A percentile compares a stretch with the other conserved stretches of the same genome.
phyloP scores from a whole-genome alignment of 2,888 invertebrate genomes.

The Apoderus coryli region DNA sequence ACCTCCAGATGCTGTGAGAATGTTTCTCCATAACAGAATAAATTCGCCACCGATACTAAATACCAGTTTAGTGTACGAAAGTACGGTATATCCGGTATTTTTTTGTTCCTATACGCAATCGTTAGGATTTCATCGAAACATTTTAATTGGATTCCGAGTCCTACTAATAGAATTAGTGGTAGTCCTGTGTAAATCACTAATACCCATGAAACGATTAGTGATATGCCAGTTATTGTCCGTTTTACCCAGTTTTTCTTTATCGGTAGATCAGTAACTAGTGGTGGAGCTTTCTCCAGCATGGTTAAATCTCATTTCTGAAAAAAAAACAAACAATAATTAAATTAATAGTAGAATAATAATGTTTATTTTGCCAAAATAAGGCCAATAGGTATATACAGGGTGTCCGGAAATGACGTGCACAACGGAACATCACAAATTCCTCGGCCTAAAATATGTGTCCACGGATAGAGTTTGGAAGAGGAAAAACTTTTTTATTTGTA shows the following conservation, averaged over 20 bases:
- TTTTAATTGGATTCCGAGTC: constrained; percentile 90
- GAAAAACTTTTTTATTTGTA: too few species aligned
- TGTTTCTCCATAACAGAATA: constrained; percentile 97
- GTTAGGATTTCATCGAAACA: constrained; percentile 98
- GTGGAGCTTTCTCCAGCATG: neutral
- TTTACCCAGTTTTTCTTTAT: constrained; percentile 38
- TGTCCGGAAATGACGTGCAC: too few species aligned
- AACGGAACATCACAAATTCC: too few species aligned
- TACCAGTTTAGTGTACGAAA: constrained; percentile 89
- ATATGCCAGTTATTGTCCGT: constrained; percentile 82
- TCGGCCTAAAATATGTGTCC: too few species aligned
- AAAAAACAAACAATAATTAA: too few species aligned
- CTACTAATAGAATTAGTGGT: constrained; percentile 82
- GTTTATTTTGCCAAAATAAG: too few species aligned
- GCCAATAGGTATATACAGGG: too few species aligned
- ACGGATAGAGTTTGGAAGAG: too few species aligned
- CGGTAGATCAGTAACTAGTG: neutral
- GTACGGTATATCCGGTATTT: constrained; percentile 78
- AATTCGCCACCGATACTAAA: constrained; percentile 91
- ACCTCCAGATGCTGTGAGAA: constrained; percentile 61
- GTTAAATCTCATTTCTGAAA: too few species aligned
- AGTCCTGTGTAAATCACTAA: constrained; percentile 88
- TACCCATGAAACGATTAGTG: constrained; percentile 84
- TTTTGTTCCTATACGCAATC: constrained; percentile 93
- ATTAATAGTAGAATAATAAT: too few species aligned